phyloP scores from a whole-genome alignment of 2,113 vertebrate genomes.

The Myotis davidii region DNA sequence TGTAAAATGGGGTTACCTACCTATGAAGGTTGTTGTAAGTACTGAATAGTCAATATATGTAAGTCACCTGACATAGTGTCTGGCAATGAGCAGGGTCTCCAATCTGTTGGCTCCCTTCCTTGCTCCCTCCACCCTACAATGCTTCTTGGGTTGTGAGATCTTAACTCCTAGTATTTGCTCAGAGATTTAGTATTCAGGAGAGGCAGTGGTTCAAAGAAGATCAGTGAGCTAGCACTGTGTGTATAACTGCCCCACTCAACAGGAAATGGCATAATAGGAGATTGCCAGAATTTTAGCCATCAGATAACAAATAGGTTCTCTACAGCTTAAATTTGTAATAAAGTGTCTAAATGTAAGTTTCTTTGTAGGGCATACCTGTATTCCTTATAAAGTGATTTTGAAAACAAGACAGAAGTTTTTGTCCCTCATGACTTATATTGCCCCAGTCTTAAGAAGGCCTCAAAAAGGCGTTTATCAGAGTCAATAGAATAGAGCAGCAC shows the following conservation, averaged over 20 bases:
- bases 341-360: no score
- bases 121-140: background rate
- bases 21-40: background rate
- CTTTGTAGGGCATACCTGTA: background rate
- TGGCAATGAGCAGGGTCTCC: background rate
- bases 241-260: no score
- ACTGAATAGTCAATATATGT: accelerated
- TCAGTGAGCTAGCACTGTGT: no score
- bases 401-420: background rate
- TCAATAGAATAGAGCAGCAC: background rate
- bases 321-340: background rate
- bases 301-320: background rate
- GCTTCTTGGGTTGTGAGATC: background rate
- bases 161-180: no score
- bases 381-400: background rate
- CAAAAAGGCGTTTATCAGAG: accelerated
- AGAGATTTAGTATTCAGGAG: background rate
- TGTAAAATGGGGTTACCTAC: background rate
- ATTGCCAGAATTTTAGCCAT: accelerated
- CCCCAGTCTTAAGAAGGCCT: no score
- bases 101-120: background rate
- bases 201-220: background rate
- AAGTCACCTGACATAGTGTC: accelerated
- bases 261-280: accelerated
- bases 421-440: accelerated